Evolutionary conservation across 1,140 invertebrate genomes (phyloP), one percentile per base, ranked within the genome.

Genomic region (Augochlora pura): DNA sequence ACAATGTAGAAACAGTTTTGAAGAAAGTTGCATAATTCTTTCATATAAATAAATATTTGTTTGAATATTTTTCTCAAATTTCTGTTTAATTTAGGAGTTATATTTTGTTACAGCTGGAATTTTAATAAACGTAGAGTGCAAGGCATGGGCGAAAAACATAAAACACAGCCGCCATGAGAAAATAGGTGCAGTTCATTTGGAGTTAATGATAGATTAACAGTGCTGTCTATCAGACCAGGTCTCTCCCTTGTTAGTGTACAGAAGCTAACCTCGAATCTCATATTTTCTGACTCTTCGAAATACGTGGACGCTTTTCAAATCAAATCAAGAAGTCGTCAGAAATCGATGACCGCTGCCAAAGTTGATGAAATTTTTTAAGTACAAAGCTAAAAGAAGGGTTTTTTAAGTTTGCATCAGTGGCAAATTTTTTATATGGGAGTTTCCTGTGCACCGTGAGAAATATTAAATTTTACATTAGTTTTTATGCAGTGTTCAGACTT

Each of bases 111-210:
- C 92, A 96, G 96, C 95, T 86, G 97, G 97, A 86, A 96, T 97
- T 82, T 93, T 98, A 42, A 97, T 98, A 88, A 97, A 98, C 90
- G 94, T 98, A 52, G 97, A 98, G 89, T 98, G 97, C 93, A 97
- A 96, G 90, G 97, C 97, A 10, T 98, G 97, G 97, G 97, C 97
- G 65, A 95, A 94, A 84, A 98, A 98, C 92, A 98, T 98, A 74
- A 92, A 93, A 16, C 96, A 97, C 87, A 95, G 96, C 90, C 94
- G 96, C 73, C 94, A 95, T 87, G 96, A 97, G n/a, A 94, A 95
- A 86, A 92, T 97, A 49, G 98, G 97, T 32, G 95, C 96, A 46
- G 97, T 98, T 23, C 97, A 98, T 91, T 98, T 98, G 90, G 97
- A 98, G 92, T 91, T 98, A 49, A 94, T 98, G 93, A 96, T 98